Evolutionary conservation across 2,888 invertebrate genomes (phyloP).

Genomic region (Phaedon cochleariae): DNA sequence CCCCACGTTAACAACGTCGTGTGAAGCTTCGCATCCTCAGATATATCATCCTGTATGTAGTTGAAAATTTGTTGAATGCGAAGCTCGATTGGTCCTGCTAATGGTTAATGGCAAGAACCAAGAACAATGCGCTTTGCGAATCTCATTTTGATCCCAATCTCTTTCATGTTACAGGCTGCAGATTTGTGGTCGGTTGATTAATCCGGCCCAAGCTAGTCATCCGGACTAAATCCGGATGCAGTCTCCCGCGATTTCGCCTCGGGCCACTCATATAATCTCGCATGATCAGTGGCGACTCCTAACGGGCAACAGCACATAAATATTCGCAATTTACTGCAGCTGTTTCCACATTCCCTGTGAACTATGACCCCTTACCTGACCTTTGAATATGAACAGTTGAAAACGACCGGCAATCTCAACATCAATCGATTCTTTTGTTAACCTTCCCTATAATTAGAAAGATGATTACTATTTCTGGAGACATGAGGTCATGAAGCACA

Average conservation of each 20-base stretch:
- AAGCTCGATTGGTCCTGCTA: neutral
- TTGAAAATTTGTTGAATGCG: too few species aligned
- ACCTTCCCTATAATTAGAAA: too few species aligned
- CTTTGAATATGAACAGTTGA: too few species aligned
- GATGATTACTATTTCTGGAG: too few species aligned
- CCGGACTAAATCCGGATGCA: conserved; percentile 49
- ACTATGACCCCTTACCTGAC: too few species aligned
- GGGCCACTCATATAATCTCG: conserved; percentile 22
- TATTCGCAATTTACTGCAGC: conserved; percentile 39
- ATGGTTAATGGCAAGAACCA: neutral
- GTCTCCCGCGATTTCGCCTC: conserved; percentile 48
- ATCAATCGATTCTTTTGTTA: too few species aligned
- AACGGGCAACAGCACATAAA: conserved; percentile 34
- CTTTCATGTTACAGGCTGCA: conserved; percentile 57
- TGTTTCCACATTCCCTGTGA: too few species aligned
- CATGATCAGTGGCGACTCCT: conserved; percentile 1
- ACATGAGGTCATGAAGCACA: too few species aligned
- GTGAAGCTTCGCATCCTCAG: too few species aligned
- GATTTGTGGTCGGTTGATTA: conserved; percentile 61
- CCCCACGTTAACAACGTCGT: too few species aligned
- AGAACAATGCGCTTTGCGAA: conserved; percentile 40
- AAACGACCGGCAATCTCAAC: too few species aligned
- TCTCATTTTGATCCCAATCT: conserved; percentile 52
- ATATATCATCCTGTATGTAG: too few species aligned
- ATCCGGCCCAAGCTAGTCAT: conserved; percentile 49